Evolutionary conservation across 1,140 invertebrate genomes (phyloP).

Genomic region (Sarcophaga peregrina): DNA sequence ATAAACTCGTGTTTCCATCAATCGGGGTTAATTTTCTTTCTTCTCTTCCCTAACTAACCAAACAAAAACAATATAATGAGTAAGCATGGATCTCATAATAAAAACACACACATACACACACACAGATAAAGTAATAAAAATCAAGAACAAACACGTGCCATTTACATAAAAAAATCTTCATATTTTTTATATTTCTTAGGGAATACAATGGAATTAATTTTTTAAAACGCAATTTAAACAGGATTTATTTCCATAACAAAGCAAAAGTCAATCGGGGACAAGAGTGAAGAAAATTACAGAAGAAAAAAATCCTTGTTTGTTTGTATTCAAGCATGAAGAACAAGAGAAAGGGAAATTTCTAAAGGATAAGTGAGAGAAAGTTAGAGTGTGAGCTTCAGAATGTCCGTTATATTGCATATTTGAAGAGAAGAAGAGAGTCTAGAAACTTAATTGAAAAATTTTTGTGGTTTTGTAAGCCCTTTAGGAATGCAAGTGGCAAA

Average conservation of each 20-base stretch:
- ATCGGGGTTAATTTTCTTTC: neutral
- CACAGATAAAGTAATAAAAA: constrained; percentile 28
- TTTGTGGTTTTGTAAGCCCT: too few species aligned
- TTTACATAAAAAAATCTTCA: constrained; percentile 7
- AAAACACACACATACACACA: neutral
- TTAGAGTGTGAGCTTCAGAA: too few species aligned
- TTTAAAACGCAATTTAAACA: constrained; percentile 29
- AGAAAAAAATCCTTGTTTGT: too few species aligned
- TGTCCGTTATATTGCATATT: too few species aligned
- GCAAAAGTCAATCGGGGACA: neutral
- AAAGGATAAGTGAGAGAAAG: too few species aligned
- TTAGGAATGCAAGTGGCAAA: too few species aligned
- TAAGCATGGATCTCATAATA: neutral
- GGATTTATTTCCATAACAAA: neutral
- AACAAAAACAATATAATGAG: neutral
- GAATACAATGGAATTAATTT: neutral
- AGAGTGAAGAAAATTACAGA: too few species aligned
- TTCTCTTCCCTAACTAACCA: neutral
- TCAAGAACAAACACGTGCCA: constrained; percentile 31
- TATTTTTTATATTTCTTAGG: neutral
- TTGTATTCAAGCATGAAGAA: too few species aligned
- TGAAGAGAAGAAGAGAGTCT: too few species aligned
- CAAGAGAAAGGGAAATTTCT: too few species aligned
- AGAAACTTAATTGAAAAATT: too few species aligned
- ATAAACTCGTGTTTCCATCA: neutral